Conservation (phyloP, 2,797 vertebrate species). For the Petrocephalus schoutedeni region DNA sequence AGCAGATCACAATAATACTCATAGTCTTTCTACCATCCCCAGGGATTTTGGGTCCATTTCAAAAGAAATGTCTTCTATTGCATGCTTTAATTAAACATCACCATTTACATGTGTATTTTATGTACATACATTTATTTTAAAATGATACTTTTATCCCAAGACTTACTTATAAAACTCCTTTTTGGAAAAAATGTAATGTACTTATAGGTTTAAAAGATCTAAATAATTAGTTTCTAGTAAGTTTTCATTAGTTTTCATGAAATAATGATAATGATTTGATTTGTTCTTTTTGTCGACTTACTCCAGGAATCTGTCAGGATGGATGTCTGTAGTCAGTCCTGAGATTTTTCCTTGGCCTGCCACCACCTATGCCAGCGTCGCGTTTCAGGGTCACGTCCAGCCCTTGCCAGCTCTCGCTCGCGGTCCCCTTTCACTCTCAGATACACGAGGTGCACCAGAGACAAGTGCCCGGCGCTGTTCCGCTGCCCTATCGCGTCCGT, state of each 20-base stretch:
- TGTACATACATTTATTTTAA: neutral
- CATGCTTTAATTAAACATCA: neutral
- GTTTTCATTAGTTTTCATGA: neutral
- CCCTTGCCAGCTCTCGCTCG: neutral
- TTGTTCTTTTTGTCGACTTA: neutral
- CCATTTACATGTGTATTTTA: neutral
- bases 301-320: neutral
- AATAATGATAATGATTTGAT: neutral
- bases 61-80: neutral
- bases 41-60: too few species aligned
- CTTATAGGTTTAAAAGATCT: neutral
- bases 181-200: neutral
- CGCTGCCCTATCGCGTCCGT: neutral
- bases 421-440: conserved; percentile 7
- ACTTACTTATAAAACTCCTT: neutral
- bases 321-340: neutral
- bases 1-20: neutral
- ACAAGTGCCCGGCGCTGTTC: conserved; percentile 6
- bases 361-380: neutral
- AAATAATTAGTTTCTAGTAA: neutral
- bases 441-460: conserved; percentile 18
- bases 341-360: neutral
- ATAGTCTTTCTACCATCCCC: neutral
- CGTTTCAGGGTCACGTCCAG: neutral
- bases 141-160: too few species aligned